A percentile compares a stretch with the other conserved stretches of the same genome.
These are phyloP conservation scores for Chaetops frenatus DNA, from an alignment of 2,113 vertebrate species.

Conservation along the genomic window DNA sequence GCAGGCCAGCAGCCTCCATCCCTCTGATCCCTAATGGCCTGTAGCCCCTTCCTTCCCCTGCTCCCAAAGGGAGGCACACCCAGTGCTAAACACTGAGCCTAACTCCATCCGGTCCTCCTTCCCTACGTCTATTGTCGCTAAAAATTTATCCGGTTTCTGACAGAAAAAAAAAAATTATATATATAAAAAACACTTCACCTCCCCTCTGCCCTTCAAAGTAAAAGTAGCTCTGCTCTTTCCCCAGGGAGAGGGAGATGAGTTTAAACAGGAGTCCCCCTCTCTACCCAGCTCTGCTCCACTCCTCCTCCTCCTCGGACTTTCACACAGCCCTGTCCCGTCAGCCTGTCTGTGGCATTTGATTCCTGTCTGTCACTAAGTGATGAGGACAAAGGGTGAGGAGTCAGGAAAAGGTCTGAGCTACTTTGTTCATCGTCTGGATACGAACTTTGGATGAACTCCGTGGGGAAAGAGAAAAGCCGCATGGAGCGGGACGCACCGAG, in stretches of 20 bases:
- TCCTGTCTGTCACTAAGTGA: slow-evolving; percentile 79
- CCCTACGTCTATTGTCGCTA: not conserved
- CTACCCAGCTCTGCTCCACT: not conserved
- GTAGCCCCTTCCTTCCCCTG: slow-evolving; percentile 23
- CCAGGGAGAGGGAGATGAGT: not conserved
- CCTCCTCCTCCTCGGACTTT: slow-evolving; percentile 17
- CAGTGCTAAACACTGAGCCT: not conserved
- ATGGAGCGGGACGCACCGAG: slow-evolving; percentile 10
- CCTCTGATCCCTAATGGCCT: fast-evolving
- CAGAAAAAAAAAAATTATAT: not conserved
- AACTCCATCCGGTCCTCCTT: slow-evolving; percentile 43
- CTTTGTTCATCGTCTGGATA: slow-evolving; percentile 85
- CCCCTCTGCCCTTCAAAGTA: not conserved
- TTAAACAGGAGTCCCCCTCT: not conserved
- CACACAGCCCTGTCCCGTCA: slow-evolving; percentile 49
- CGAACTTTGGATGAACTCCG: slow-evolving; percentile 96
- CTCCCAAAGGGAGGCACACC: not conserved
- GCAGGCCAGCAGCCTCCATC: not conserved
- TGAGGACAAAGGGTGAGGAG: slow-evolving; percentile 82
- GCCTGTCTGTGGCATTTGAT: slow-evolving; percentile 70
- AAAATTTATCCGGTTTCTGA: slow-evolving; percentile 2
- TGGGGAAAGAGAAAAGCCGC: slow-evolving; percentile 59
- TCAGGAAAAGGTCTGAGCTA: slow-evolving; percentile 88
- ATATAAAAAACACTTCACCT: not conserved
- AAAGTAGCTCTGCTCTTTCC: not conserved